Percentiles rank a stretch among this genome's conserved stretches.
Conservation (phyloP, 2,797 vertebrate species). For the Mormyrus hasselquistii region DNA sequence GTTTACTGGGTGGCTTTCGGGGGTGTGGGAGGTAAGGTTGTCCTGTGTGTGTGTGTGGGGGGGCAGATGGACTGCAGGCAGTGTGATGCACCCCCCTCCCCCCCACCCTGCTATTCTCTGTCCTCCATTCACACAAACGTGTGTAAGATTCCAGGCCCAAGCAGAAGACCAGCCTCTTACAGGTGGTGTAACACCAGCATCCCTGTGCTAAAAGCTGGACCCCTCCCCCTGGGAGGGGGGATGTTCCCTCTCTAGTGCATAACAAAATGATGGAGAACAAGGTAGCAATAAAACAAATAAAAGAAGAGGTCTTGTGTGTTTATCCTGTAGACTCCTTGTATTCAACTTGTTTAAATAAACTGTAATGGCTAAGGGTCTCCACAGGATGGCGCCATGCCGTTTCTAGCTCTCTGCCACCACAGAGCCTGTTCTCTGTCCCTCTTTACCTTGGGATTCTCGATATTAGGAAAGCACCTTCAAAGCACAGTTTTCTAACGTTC, state of each 20-base stretch:
- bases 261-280: conserved; percentile 55
- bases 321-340: conserved; percentile 55
- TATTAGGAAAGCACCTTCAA: conserved; percentile 45
- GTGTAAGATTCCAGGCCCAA: background rate
- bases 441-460: conserved; percentile 37
- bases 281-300: conserved; percentile 50
- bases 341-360: conserved; percentile 57
- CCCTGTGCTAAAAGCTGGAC: background rate
- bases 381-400: conserved; percentile 37
- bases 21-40: background rate
- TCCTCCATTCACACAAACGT: background rate
- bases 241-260: conserved; percentile 62
- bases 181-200: background rate
- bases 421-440: conserved; percentile 35
- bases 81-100: background rate
- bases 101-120: background rate
- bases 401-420: conserved; percentile 39
- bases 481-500: conserved; percentile 25
- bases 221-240: conserved; percentile 34
- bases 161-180: background rate
- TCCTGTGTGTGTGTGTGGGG: background rate
- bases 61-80: background rate
- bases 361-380: conserved; percentile 41
- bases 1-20: background rate
- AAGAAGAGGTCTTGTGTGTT: conserved; percentile 50